These are phyloP conservation scores for Brachionus rubens DNA, from an alignment of 1,140 invertebrate genomes.

Conservation along the genomic window DNA sequence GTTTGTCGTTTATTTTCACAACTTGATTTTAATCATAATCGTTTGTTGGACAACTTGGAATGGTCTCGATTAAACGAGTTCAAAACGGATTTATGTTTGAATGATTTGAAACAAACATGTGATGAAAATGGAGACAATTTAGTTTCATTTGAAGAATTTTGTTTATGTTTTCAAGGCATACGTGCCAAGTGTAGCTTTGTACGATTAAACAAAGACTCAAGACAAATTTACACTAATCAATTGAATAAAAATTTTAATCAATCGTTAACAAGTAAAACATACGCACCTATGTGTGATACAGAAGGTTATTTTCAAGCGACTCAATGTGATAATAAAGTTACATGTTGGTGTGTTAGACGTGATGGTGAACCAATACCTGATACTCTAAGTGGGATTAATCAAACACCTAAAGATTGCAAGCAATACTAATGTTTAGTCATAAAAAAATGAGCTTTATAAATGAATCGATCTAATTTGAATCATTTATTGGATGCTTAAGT, in stretches of 20 bases:
- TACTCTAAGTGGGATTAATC: conserved; percentile 4
- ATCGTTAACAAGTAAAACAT: neutral
- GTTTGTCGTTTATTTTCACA: conserved; percentile 20
- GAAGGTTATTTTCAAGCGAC: conserved; percentile 20
- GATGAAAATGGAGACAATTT: neutral
- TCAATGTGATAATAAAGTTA: conserved; percentile 33
- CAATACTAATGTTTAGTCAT: conserved; percentile 30
- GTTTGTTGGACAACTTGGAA: neutral
- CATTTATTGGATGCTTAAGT: conserved; percentile 2
- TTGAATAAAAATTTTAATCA: neutral
- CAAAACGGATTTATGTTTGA: neutral
- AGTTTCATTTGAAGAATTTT: neutral
- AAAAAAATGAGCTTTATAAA: too few relatives aligned
- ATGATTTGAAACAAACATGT: neutral
- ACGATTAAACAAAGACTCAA: neutral
- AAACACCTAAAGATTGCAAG: conserved; percentile 30
- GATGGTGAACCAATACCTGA: neutral
- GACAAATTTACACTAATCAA: neutral
- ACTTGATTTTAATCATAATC: conserved; percentile 16
- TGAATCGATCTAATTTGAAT: too few relatives aligned
- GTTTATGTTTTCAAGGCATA: conserved; percentile 19
- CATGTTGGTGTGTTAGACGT: conserved; percentile 42
- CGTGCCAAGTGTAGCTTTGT: neutral
- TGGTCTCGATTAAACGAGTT: conserved; percentile 14
- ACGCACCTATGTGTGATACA: conserved; percentile 9